Conservation (phyloP, 2,113 vertebrate species). For the Pseudolaguvia tuberculata region DNA sequence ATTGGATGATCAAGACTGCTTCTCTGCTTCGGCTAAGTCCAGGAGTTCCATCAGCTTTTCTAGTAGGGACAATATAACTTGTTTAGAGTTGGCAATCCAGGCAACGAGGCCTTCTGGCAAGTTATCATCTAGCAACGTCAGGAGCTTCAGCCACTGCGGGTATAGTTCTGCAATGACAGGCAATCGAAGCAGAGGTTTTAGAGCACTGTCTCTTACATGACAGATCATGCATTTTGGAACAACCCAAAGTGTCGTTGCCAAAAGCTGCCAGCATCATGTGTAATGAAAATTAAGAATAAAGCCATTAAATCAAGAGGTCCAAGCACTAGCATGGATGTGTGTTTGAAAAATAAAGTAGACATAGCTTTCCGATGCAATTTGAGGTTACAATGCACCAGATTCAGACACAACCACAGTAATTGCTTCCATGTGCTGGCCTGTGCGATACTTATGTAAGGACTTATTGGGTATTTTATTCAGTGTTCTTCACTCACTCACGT, state of each 20-base stretch:
- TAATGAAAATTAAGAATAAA: not conserved
- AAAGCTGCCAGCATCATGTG: not conserved
- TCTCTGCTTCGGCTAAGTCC: conserved; percentile 43
- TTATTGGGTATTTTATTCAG: conserved; percentile 18
- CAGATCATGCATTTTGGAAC: not conserved
- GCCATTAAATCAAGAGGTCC: not conserved
- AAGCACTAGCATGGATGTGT: not conserved
- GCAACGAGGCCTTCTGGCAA: conserved; percentile 61
- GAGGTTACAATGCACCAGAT: not conserved
- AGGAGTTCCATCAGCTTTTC: conserved; percentile 61
- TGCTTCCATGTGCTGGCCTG: conserved; percentile 25
- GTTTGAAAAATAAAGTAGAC: not conserved
- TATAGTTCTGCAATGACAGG: conserved; percentile 75
- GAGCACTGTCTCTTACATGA: conserved; percentile 27
- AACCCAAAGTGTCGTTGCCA: not conserved
- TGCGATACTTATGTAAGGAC: conserved; percentile 23
- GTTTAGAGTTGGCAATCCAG: conserved; percentile 66
- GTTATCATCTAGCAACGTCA: conserved; percentile 67
- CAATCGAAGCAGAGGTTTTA: conserved; percentile 48
- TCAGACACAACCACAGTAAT: not conserved
- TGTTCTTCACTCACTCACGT: not conserved
- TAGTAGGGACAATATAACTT: conserved; percentile 55
- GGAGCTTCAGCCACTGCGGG: conserved; percentile 62
- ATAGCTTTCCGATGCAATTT: not conserved
- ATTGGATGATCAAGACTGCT: conserved; percentile 7